Conservation (phyloP, 2,113 vertebrate genomes). For the Glaucomys volans region DNA sequence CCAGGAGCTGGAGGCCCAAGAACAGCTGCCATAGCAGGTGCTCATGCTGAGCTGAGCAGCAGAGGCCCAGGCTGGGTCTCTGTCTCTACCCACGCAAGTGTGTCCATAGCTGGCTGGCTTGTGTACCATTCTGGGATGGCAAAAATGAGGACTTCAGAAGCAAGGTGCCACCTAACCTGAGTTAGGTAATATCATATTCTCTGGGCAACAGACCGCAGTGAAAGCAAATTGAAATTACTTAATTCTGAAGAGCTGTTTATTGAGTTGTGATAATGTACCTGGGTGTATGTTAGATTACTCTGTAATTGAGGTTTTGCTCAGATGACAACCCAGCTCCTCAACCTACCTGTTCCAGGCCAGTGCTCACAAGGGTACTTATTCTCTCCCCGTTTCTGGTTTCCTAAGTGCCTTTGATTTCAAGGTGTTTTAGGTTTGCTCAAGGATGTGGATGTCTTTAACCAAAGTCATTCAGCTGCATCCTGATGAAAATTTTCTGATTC, state of each 20-base stretch:
- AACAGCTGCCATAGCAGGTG: rapidly evolving
- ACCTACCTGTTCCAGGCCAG: conserved; percentile 69
- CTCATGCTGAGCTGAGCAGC: not conserved
- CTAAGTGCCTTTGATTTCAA: not conserved
- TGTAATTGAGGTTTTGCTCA: conserved; percentile 82
- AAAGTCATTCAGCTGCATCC: not conserved
- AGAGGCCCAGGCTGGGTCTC: not conserved
- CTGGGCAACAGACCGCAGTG: conserved; percentile 59
- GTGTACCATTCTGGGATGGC: not conserved
- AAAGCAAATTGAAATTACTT: conserved; percentile 82
- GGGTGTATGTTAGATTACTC: conserved; percentile 80
- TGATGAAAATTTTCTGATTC: not conserved
- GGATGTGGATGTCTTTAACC: not conserved
- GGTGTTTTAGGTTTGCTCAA: conserved; percentile 25
- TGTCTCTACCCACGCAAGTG: not conserved
- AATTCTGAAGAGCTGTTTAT: conserved; percentile 83
- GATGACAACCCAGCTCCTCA: conserved; percentile 57
- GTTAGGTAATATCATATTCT: conserved; percentile 69
- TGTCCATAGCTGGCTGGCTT: not conserved
- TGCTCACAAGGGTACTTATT: not conserved
- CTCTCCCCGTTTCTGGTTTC: not conserved
- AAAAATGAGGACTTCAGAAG: conserved; percentile 17
- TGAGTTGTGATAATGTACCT: conserved; percentile 82
- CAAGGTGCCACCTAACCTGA: conserved; percentile 53
- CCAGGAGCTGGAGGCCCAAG: not conserved